Conservation (phyloP, 2,888 invertebrate genomes). For the Harpalus rufipes region DNA sequence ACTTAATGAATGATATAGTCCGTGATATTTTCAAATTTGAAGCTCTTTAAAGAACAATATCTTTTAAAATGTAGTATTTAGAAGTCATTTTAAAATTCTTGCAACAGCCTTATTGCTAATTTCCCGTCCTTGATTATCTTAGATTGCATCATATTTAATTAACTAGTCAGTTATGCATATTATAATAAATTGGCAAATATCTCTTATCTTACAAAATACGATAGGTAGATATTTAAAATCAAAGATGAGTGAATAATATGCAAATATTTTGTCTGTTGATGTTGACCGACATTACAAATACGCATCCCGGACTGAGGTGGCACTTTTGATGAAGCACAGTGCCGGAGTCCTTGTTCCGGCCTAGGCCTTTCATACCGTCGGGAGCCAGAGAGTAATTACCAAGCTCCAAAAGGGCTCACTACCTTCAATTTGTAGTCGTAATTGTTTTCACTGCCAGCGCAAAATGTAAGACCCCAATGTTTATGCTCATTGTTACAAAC, state of each 20-base stretch:
- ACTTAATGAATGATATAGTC: too few relatives aligned
- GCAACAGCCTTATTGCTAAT: too few relatives aligned
- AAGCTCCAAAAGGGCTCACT: constrained; percentile 30
- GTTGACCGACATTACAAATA: constrained; percentile 46
- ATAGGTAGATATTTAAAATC: too few relatives aligned
- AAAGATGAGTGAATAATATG: not conserved
- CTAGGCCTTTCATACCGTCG: constrained; percentile 23
- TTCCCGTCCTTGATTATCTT: too few relatives aligned
- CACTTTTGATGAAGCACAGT: constrained; percentile 12
- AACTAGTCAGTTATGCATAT: too few relatives aligned
- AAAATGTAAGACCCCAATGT: constrained; percentile 23
- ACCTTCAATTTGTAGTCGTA: constrained; percentile 50
- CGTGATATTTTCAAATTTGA: too few relatives aligned
- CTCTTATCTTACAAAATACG: too few relatives aligned
- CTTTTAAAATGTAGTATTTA: too few relatives aligned
- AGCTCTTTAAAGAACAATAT: too few relatives aligned
- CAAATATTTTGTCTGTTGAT: not conserved
- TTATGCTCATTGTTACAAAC: constrained; percentile 47
- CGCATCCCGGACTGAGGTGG: constrained; percentile 31
- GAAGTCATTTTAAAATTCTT: too few relatives aligned
- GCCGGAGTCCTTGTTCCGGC: constrained; percentile 11
- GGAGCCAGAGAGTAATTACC: constrained; percentile 26
- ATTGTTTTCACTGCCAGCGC: constrained; percentile 44
- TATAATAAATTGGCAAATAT: too few relatives aligned
- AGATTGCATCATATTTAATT: too few relatives aligned